phyloP scores from a whole-genome alignment of 2,888 invertebrate species.

The Drosophila borealis region DNA sequence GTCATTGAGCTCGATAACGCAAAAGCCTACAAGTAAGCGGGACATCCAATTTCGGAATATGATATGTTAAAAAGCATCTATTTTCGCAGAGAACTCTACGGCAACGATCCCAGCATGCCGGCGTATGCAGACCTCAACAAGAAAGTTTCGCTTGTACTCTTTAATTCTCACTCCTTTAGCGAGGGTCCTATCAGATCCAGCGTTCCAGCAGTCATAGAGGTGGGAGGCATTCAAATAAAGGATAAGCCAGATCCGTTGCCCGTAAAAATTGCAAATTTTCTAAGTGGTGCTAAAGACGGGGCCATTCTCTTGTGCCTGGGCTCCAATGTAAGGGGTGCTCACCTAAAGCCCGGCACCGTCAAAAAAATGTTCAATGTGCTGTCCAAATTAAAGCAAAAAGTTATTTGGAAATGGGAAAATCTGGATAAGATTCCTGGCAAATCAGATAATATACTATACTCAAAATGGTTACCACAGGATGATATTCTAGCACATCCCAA shows the following conservation, averaged over 20 bases:
- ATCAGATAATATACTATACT: slow-evolving; percentile 84
- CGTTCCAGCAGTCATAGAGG: slow-evolving; percentile 79
- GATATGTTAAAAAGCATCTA: no score
- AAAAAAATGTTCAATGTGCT: slow-evolving; percentile 87
- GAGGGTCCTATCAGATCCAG: slow-evolving; percentile 79
- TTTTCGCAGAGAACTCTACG: slow-evolving; percentile 30
- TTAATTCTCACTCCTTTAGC: slow-evolving; percentile 72
- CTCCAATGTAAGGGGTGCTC: slow-evolving; percentile 79
- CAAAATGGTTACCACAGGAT: slow-evolving; percentile 89
- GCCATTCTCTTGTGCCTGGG: slow-evolving; percentile 85
- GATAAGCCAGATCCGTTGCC: slow-evolving; percentile 77
- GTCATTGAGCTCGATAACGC: slow-evolving; percentile 16
- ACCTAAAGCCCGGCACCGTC: slow-evolving; percentile 85
- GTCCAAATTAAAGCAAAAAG: slow-evolving; percentile 87
- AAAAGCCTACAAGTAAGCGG: slow-evolving; percentile 41
- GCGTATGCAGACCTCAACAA: slow-evolving; percentile 68
- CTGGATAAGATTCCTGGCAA: slow-evolving; percentile 85
- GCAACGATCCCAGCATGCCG: slow-evolving; percentile 63
- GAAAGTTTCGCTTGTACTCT: slow-evolving; percentile 80
- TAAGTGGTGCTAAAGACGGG: slow-evolving; percentile 83
- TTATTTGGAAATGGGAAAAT: slow-evolving; percentile 90
- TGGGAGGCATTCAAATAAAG: slow-evolving; percentile 84
- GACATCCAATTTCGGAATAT: slow-evolving; percentile 1
- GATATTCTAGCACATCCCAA: slow-evolving; percentile 88
- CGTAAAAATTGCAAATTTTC: slow-evolving; percentile 76